These are phyloP conservation scores for Ommatoiulus sabulosus DNA, from an alignment of 2,888 invertebrate species.

Conservation along the genomic window DNA sequence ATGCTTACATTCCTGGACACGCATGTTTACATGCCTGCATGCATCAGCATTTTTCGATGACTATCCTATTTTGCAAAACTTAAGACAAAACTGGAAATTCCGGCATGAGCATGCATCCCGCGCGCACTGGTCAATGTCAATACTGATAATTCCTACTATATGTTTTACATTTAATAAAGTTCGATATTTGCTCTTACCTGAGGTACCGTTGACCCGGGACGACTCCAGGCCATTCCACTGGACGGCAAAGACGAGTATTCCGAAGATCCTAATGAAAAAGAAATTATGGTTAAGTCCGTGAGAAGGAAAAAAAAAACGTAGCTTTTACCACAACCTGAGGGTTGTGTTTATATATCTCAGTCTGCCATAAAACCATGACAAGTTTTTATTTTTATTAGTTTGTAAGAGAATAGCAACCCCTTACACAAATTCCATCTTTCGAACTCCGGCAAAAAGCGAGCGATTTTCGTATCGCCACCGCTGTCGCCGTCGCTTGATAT, in stretches of 20 bases:
- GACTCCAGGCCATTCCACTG: neutral
- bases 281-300: slow-evolving; percentile 3
- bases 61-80: too few species aligned
- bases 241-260: neutral
- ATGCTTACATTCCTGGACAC: too few species aligned
- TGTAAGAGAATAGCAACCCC: neutral
- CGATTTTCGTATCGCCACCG: neutral
- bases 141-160: too few species aligned
- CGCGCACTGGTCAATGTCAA: too few species aligned
- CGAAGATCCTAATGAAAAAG: neutral
- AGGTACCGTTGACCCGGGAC: neutral
- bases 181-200: neutral
- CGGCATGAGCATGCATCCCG: too few species aligned
- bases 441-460: neutral
- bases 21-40: too few species aligned
- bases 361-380: neutral
- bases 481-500: neutral
- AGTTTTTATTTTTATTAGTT: neutral
- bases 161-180: too few species aligned
- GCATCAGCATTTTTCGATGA: too few species aligned
- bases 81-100: too few species aligned
- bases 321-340: neutral
- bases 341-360: slow-evolving; percentile 5
- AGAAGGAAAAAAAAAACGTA: neutral
- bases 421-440: slow-evolving; percentile 17